phyloP scores from a whole-genome alignment of 2,797 vertebrate genomes.

The Tenualosa thibaudeaui region DNA sequence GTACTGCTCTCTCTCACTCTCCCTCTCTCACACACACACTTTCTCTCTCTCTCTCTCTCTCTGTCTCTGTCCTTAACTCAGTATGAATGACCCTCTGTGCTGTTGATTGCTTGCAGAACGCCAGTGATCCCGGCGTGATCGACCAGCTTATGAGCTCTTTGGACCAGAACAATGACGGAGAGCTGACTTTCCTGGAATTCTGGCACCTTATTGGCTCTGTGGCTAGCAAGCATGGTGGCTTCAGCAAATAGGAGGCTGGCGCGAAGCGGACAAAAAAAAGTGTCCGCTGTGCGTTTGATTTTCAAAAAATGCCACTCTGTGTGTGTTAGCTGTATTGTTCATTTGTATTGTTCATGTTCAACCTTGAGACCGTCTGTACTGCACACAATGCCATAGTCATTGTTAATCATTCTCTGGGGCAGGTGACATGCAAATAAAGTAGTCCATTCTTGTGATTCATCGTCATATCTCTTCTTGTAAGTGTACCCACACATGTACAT shows the following conservation, averaged over 20 bases:
- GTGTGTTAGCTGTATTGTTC: too few species aligned
- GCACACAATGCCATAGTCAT: conserved; percentile 19
- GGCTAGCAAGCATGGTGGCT: conserved; percentile 70
- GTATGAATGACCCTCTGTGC: conserved; percentile 33
- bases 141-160: conserved; percentile 74
- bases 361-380: conserved; percentile 4
- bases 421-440: conserved; percentile 65
- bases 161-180: conserved; percentile 75
- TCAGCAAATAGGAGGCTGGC: conserved; percentile 53
- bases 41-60: neutral
- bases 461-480: neutral
- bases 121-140: conserved; percentile 59
- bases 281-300: neutral
- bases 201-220: conserved; percentile 79
- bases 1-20: neutral
- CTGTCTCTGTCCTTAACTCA: neutral
- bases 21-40: neutral
- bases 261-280: neutral
- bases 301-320: neutral
- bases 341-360: neutral
- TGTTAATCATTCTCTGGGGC: conserved; percentile 59
- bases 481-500: conserved; percentile 15
- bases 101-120: conserved; percentile 65
- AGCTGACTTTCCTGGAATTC: conserved; percentile 80
- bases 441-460: conserved; percentile 53